Base-by-base conservation (phyloP, 2,888 invertebrate genomes). In the Xanthia icteritia region DNA sequence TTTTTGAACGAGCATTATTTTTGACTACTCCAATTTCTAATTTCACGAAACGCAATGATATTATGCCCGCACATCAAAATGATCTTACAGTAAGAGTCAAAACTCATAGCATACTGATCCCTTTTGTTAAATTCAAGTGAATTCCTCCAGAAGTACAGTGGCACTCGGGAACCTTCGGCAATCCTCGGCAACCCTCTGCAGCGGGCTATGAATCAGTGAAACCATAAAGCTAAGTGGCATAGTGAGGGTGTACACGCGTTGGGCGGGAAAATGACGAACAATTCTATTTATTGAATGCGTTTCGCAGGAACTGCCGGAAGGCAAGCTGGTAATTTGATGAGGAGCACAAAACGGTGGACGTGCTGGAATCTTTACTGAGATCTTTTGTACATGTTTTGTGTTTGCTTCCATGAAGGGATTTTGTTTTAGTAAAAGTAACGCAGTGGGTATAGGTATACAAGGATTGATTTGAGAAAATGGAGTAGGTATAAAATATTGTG, bases 251-350 rank as follows among this genome's bases (percentile, higher is more conserved):
- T 23, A 70, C 82, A 67, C 63, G 85, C 82, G 60, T 27, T 36
- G 71, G 81, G 81, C 85, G 81, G 85, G 64, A 72, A 68, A 72
- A 58, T 82, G 80, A 81, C 64, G 67, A 67, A 56, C 54, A 23
- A 70, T 81, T 71, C 63, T 68, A 71, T 81, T 84, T 73, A 77
- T 71, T 67, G 72, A 66, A 72, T 66, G 56, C 31, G 61, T 65
- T 69, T 54, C 13, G 76, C 81, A 61, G 63, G 68, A 69, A 65
- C 67, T 61, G 48, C 80, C 69, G 60, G 58, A 20, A 61, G 81
- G 79, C 73, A 51, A n/a, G 54, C n/a, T 17, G 20, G 67, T 64
- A 42, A 72, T 56, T 54, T 65, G 63, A 68, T 64, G 73, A 81
- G 58, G 13, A 58, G 23, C 63, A 56, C 42, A 15, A 23, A 42